A percentile compares a stretch with the other conserved stretches of the same genome.
Conservation (phyloP, 2,888 invertebrate genomes). For the Acanthococcus lagerstroemiae region DNA sequence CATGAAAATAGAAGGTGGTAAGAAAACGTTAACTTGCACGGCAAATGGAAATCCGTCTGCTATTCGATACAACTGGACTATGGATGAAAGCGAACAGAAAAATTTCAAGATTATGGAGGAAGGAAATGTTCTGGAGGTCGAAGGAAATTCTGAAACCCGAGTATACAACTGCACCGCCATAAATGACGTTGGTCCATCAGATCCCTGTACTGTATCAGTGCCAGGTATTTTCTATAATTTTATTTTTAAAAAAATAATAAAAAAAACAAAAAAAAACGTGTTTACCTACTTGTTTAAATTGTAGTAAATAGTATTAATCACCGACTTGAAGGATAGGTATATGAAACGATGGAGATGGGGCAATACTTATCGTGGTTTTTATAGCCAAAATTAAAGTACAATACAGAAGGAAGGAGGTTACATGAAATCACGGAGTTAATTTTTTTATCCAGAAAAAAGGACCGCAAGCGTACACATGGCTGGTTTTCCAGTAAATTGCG, state of each 20-base stretch:
- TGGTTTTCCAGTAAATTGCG: too few species aligned
- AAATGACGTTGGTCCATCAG: slow-evolving; percentile 63
- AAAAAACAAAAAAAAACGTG: slow-evolving; percentile 1
- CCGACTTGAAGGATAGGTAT: too few species aligned
- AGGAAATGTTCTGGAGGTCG: background rate
- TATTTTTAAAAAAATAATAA: background rate
- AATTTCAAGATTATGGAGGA: slow-evolving; percentile 44
- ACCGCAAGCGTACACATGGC: too few species aligned
- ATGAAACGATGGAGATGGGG: too few species aligned
- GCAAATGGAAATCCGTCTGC: slow-evolving; percentile 69
- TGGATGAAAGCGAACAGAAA: slow-evolving; percentile 68
- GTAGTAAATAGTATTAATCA: background rate
- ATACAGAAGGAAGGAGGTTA: too few species aligned
- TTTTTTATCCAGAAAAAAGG: too few species aligned
- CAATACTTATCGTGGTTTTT: too few species aligned
- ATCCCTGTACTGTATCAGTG: slow-evolving; percentile 47
- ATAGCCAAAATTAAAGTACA: too few species aligned
- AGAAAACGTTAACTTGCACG: slow-evolving; percentile 67
- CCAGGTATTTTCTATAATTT: slow-evolving; percentile 42
- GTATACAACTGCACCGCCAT: slow-evolving; percentile 78
- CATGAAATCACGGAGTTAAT: too few species aligned
- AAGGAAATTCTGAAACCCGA: slow-evolving; percentile 50
- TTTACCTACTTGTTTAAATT: background rate
- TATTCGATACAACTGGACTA: slow-evolving; percentile 67
- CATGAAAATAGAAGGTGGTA: slow-evolving; percentile 50